Conservation (phyloP, 2,797 vertebrate species). For the Mormyrops attenuatus region DNA sequence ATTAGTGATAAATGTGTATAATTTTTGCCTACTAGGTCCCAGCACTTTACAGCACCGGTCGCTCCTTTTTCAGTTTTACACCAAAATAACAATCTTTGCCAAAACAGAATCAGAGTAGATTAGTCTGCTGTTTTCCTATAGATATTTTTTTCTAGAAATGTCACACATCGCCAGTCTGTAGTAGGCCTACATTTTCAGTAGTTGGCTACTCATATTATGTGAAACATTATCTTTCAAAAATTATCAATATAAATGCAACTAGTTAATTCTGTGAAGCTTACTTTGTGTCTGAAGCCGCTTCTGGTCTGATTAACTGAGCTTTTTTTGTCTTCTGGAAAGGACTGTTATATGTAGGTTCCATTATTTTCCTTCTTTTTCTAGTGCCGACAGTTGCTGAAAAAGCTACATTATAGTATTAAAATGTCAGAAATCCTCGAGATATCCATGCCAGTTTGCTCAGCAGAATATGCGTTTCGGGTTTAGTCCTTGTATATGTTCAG, state of each 20-base stretch:
- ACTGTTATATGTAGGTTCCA: neutral
- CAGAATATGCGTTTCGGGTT: neutral
- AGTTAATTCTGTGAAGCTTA: neutral
- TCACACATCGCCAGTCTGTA: neutral
- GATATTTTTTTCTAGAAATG: neutral
- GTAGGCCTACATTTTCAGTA: neutral
- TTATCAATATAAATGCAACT: neutral
- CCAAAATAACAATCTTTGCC: neutral
- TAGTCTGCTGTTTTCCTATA: neutral
- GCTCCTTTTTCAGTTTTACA: neutral
- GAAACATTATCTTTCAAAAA: neutral
- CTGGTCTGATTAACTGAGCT: neutral
- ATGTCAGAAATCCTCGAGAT: neutral
- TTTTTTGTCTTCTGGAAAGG: neutral
- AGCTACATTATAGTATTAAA: neutral
- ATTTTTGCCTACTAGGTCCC: neutral
- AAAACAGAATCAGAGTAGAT: neutral
- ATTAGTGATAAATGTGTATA: neutral
- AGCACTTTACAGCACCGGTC: neutral
- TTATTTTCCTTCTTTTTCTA: neutral
- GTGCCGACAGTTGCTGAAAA: conserved; percentile 3
- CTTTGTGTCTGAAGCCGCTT: neutral
- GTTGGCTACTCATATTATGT: neutral
- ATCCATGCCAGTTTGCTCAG: neutral
- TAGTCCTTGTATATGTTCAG: neutral